Evolutionary conservation across 2,888 invertebrate species (phyloP).

Genomic region (Pseudococcus jackbeardsleyi): DNA sequence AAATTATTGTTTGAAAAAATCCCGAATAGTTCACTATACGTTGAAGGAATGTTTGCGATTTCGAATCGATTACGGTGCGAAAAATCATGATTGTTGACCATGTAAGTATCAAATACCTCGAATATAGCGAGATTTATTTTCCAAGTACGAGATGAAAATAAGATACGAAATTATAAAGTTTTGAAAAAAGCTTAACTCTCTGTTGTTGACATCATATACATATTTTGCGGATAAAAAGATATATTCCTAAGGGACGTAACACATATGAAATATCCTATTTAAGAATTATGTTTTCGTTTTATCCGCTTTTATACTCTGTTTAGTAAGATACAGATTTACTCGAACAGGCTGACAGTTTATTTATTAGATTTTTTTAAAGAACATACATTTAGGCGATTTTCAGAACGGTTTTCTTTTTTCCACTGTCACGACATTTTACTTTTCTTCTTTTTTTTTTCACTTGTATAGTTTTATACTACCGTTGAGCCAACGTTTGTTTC

Average conservation of each 20-base stretch:
- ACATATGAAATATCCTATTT: conserved; percentile 56
- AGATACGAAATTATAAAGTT: conserved; percentile 19
- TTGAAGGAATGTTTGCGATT: neutral
- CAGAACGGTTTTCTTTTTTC: conserved; percentile 46
- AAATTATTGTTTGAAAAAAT: conserved; percentile 36
- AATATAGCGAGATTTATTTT: neutral
- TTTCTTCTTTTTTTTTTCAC: conserved; percentile 6
- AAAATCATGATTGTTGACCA: neutral
- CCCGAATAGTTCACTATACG: neutral
- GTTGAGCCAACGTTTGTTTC: conserved; percentile 16
- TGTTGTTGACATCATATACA: conserved; percentile 53
- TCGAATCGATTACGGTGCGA: conserved; percentile 26
- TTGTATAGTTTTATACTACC: conserved; percentile 10
- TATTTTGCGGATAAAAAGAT: conserved; percentile 48
- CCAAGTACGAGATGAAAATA: neutral
- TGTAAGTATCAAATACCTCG: neutral
- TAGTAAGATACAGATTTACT: conserved; percentile 51
- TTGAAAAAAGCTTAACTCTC: conserved; percentile 43
- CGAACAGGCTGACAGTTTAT: conserved; percentile 49
- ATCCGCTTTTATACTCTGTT: conserved; percentile 50
- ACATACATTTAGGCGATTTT: conserved; percentile 55
- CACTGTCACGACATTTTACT: conserved; percentile 54
- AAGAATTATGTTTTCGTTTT: conserved; percentile 55
- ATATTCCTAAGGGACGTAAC: conserved; percentile 47
- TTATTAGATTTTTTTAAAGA: conserved; percentile 54